Evolutionary conservation across 2,888 invertebrate genomes (phyloP).

Genomic region (Gibbula magus): DNA sequence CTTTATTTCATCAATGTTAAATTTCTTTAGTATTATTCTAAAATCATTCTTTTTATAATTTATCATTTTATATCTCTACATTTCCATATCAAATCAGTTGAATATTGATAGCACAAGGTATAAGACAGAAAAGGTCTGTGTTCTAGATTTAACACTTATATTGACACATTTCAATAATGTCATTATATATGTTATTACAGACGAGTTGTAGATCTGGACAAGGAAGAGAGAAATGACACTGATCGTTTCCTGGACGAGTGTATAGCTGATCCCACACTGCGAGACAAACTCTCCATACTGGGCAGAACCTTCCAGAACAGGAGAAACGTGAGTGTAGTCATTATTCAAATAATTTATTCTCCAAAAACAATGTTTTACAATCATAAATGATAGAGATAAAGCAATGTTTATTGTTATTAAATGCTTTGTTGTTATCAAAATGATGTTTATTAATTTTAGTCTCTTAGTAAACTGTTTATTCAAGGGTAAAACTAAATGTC

Average conservation of each 20-base stretch:
- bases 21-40: too few species aligned
- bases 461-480: too few species aligned
- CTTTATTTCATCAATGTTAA: too few species aligned
- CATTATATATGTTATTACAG: constrained; percentile 21
- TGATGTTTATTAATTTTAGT: too few species aligned
- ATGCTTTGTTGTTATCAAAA: constrained; percentile 18
- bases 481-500: too few species aligned
- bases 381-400: too few species aligned
- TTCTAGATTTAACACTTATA: background rate
- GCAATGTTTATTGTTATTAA: background rate
- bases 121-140: background rate
- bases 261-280: constrained; percentile 69
- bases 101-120: background rate
- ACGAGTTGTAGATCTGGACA: constrained; percentile 50
- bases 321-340: constrained; percentile 58
- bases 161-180: background rate
- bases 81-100: too few species aligned
- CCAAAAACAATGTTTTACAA: too few species aligned
- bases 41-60: too few species aligned
- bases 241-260: constrained; percentile 73
- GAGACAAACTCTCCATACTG: constrained; percentile 73
- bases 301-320: constrained; percentile 72
- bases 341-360: too few species aligned
- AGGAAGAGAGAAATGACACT: constrained; percentile 67
- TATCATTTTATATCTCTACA: too few species aligned